phyloP scores from a whole-genome alignment of 2,113 vertebrate species.

The Merops nubicus region DNA sequence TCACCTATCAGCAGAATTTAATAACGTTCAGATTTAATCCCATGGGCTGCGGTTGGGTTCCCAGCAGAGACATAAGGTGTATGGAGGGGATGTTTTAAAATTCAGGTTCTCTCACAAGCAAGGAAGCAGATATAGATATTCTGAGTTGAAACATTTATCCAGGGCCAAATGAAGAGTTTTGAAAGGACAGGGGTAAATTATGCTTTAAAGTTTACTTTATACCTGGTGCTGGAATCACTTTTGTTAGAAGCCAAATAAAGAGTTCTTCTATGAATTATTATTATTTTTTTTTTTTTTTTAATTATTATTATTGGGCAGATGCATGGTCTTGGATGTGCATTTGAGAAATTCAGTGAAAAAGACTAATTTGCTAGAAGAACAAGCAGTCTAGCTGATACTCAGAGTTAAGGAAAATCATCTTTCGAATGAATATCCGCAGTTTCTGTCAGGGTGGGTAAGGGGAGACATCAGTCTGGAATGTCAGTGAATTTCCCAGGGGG shows the following conservation, averaged over 20 bases:
- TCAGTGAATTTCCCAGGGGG: background rate
- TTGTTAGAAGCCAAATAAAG: background rate
- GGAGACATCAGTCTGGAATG: background rate
- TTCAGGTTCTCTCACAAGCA: conserved; percentile 31
- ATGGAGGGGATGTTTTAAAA: conserved; percentile 31
- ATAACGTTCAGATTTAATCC: conserved; percentile 60
- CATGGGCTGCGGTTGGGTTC: conserved; percentile 23
- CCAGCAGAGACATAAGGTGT: conserved; percentile 30
- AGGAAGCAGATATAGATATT: conserved; percentile 40
- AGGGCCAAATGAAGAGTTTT: conserved; percentile 13
- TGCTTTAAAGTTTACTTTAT: conserved; percentile 31
- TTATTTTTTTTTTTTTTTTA: background rate
- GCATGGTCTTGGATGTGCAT: background rate
- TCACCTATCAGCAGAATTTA: conserved; percentile 71
- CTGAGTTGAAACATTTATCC: conserved; percentile 27
- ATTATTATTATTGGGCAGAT: background rate
- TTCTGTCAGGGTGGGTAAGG: background rate
- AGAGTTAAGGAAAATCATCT: background rate
- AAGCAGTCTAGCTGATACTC: background rate
- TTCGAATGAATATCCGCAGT: background rate
- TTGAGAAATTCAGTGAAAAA: conserved; percentile 25
- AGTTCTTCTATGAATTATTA: background rate
- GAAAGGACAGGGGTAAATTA: conserved; percentile 22
- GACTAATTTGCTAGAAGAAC: background rate
- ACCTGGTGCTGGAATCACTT: background rate